Percentiles rank a stretch among this genome's conserved stretches.
Conservation (phyloP, 2,888 invertebrate genomes). For the Drosophila tripunctata region DNA sequence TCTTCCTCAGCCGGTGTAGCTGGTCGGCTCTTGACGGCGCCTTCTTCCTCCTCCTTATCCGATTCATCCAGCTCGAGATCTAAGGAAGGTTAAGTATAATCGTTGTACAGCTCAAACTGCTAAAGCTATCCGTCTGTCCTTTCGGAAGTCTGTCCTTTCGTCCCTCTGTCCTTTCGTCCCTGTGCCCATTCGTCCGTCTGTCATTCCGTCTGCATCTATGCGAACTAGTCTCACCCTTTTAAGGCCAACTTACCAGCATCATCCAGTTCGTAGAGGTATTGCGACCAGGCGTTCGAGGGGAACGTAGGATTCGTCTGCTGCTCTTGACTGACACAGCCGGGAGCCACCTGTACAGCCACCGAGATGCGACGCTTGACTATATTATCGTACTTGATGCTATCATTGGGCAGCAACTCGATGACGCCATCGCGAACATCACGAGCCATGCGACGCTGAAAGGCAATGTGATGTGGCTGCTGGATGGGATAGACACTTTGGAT, state of each 20-base stretch:
- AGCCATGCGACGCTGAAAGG: constrained; percentile 86
- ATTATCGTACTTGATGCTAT: constrained; percentile 85
- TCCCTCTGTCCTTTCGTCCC: too few relatives aligned
- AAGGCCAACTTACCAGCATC: constrained; percentile 72
- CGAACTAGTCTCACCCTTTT: too few relatives aligned
- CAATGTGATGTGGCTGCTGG: constrained; percentile 82
- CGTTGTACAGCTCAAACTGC: too few relatives aligned
- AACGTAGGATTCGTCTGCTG: constrained; percentile 89
- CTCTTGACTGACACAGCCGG: constrained; percentile 84
- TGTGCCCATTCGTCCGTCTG: too few relatives aligned
- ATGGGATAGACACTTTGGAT: constrained; percentile 88
- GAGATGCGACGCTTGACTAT: constrained; percentile 86
- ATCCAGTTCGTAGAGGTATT: constrained; percentile 86
- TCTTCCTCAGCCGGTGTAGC: constrained; percentile 36
- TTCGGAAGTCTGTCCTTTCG: too few relatives aligned
- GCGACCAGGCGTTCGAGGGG: constrained; percentile 89
- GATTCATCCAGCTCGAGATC: constrained; percentile 71
- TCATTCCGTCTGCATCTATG: too few relatives aligned
- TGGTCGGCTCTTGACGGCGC: constrained; percentile 45
- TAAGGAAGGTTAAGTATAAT: background rate
- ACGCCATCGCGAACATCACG: constrained; percentile 88
- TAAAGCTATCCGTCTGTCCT: too few relatives aligned
- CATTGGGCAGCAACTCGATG: constrained; percentile 87
- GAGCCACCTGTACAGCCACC: constrained; percentile 86
- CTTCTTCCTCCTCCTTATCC: constrained; percentile 71